Evolutionary conservation across 23 tunicate species (phyloP).

Genomic region (Phallusia fumigata): DNA sequence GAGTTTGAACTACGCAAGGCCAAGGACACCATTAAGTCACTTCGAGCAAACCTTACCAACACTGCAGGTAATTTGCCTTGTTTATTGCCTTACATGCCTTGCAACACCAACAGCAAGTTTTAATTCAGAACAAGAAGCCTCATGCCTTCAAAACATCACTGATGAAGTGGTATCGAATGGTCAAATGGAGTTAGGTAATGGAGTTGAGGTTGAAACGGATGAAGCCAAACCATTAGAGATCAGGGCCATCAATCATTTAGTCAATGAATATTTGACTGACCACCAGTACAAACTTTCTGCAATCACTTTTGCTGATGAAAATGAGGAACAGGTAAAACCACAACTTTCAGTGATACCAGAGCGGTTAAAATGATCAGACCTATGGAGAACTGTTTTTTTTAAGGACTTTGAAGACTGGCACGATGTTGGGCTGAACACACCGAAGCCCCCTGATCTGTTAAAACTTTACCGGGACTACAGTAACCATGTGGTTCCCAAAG

Average conservation of each 20-base stretch:
- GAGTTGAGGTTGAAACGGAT: background rate
- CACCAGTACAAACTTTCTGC: conserved; percentile 72
- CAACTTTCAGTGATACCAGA: background rate
- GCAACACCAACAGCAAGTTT: background rate
- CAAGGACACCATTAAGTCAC: conserved; percentile 86
- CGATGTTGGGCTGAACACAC: conserved; percentile 87
- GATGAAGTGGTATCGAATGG: background rate
- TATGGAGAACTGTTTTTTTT: background rate
- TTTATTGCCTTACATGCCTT: no score
- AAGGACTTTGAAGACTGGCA: conserved; percentile 97
- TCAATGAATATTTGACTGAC: conserved; percentile 73
- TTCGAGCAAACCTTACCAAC: conserved; percentile 73
- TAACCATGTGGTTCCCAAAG: conserved; percentile 27
- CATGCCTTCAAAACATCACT: conserved; percentile 41
- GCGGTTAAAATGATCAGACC: background rate
- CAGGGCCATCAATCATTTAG: conserved; percentile 70
- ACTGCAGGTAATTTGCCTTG: conserved; percentile 41
- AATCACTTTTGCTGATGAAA: conserved; percentile 87
- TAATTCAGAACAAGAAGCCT: conserved; percentile 28
- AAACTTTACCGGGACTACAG: conserved; percentile 57
- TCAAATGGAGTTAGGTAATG: background rate
- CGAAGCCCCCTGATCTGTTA: conserved; percentile 79
- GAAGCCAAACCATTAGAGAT: conserved; percentile 49
- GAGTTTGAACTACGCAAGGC: conserved; percentile 95
- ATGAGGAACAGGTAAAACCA: conserved; percentile 64